These are phyloP conservation scores for Hydrozoanthus gracilis DNA, from an alignment of 92 coral and sea anemone genomes.

Conservation along the genomic window DNA sequence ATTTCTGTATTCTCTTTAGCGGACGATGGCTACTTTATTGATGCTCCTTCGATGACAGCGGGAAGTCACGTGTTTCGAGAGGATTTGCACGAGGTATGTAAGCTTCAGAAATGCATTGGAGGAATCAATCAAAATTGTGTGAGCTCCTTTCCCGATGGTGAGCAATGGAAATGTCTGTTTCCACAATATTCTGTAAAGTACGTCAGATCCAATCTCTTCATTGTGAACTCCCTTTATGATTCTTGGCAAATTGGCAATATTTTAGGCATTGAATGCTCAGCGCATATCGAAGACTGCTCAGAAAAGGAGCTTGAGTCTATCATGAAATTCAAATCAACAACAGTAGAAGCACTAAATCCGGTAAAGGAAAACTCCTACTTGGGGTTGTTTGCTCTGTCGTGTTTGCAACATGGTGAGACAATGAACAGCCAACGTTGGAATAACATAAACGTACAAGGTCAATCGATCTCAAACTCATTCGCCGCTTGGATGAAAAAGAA, in stretches of 20 bases:
- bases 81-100: constrained; percentile 68
- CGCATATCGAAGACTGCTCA: constrained; percentile 61
- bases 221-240: constrained; percentile 78
- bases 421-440: constrained; percentile 72
- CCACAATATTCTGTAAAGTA: constrained; percentile 70
- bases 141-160: constrained; percentile 42
- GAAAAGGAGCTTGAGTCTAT: constrained; percentile 67
- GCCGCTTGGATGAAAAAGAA: constrained; percentile 56
- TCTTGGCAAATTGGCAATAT: constrained; percentile 85
- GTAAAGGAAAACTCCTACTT: constrained; percentile 38
- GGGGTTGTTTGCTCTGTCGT: constrained; percentile 70
- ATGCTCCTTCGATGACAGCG: constrained; percentile 50
- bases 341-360: constrained; percentile 65
- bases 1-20: constrained; percentile 72
- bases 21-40: constrained; percentile 91
- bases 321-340: constrained; percentile 64
- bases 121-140: constrained; percentile 73
- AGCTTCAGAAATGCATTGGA: constrained; percentile 78
- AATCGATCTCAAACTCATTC: constrained; percentile 73
- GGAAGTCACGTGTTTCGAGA: constrained; percentile 61
- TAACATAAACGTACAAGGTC: constrained; percentile 61
- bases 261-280: constrained; percentile 68
- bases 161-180: constrained; percentile 79
- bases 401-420: constrained; percentile 85
- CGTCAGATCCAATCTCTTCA: constrained; percentile 61